A percentile compares a stretch with the other conserved stretches of the same genome.
Conservation (phyloP, 1,140 invertebrate genomes). For the Eupeodes corollae region DNA sequence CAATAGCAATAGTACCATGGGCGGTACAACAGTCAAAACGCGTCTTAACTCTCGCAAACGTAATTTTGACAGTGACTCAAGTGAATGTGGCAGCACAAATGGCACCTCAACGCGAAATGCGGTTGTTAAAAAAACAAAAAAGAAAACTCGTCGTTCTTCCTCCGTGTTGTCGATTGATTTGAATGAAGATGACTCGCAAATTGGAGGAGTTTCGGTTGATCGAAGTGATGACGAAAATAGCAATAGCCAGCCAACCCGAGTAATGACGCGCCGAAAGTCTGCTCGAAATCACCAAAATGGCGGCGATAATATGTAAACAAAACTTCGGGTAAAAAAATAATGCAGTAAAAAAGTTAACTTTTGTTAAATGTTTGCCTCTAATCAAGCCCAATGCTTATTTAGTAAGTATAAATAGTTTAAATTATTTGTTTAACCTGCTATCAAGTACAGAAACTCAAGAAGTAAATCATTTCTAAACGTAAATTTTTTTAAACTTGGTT, state of each 20-base stretch:
- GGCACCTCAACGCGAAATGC: conserved; percentile 21
- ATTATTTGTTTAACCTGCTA: too few species aligned
- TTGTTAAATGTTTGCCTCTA: too few species aligned
- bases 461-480: too few species aligned
- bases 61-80: conserved; percentile 20
- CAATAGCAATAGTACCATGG: conserved; percentile 11
- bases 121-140: conserved; percentile 37
- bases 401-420: too few species aligned
- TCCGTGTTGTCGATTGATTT: conserved; percentile 59
- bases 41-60: conserved; percentile 25
- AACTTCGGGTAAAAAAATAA: too few species aligned
- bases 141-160: conserved; percentile 49
- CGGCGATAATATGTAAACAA: not conserved
- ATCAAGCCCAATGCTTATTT: too few species aligned
- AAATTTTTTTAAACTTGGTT: too few species aligned
- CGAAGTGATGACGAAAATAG: conserved; percentile 2
- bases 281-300: conserved; percentile 31
- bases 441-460: too few species aligned
- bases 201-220: not conserved
- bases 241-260: conserved; percentile 23
- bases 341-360: too few species aligned
- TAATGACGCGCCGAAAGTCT: conserved; percentile 28
- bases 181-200: conserved; percentile 50
- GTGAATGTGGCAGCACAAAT: conserved; percentile 15
- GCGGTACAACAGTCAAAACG: conserved; percentile 10